Evolutionary conservation across 2,113 vertebrate species (phyloP), one percentile per base, ranked within the genome.

Genomic region (Tylochromis polylepis): DNA sequence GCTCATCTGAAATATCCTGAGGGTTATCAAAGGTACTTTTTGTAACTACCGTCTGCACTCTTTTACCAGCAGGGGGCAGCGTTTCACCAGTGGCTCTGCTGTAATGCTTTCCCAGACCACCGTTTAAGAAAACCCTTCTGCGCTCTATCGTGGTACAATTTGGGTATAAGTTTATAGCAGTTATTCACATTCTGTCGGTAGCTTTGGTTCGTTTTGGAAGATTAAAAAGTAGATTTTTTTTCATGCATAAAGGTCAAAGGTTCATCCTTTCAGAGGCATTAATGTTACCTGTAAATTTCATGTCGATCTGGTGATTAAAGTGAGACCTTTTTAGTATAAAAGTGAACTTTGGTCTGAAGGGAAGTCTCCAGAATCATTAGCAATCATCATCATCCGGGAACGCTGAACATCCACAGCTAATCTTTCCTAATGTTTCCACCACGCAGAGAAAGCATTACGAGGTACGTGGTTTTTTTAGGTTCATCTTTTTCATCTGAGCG

Each of bases 401-500:
- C 6, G 12, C 46, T 72, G 8, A 72, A 16, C 2, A 72, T 46
- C 41, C 43, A 31, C 43, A 0, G 22, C 41, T 27, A 72, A 18
- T 49, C 38, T 22, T 15, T 24, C 29, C 29, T 38, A 65, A 14
- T 11, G 15, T 75, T 49, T 75, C 24, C 70, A 38, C 34, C 2
- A 49, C 70, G 29, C 15, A 11, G 0, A 43, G 12, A 2, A 46
- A 70, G 41, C 46, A 18, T 51, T 18, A 18, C 15, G 3, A 51
- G 49, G 4, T 18, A 18, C 3, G 18, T 51, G 16, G 1, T 11
- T 49, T 29, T 49, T 29, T 20, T 0, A 43, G 15, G 22, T 46
- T 11, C 8, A 0, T 70, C 41, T 2, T 14, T 20, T 72, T 75
- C 41, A 11, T 0, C 41, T 22, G 5, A 43, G 38, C 38, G 0